These are phyloP conservation scores for Onychomys leucogaster DNA, from an alignment of 2,797 vertebrate genomes.

Conservation along the genomic window DNA sequence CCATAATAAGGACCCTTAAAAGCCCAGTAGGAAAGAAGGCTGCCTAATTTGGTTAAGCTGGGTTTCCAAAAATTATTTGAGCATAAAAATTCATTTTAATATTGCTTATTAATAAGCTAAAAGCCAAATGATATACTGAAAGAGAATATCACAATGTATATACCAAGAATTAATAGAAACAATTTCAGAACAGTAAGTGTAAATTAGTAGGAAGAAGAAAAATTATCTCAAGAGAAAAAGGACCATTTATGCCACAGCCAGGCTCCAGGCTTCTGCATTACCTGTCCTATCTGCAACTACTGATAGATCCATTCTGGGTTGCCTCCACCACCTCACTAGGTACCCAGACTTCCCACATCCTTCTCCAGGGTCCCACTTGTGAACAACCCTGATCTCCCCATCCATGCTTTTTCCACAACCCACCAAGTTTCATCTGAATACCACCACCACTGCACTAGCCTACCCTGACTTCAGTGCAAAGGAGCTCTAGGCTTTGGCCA, in stretches of 20 bases:
- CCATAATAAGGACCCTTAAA: not conserved
- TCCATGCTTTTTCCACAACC: not conserved
- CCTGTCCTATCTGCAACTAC: not conserved
- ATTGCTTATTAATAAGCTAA: conserved; percentile 28
- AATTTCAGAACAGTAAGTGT: not conserved
- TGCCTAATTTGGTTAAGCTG: not conserved
- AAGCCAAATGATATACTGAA: conserved; percentile 1
- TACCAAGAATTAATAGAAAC: not conserved
- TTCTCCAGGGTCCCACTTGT: not conserved
- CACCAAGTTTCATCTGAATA: not conserved
- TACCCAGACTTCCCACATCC: not conserved
- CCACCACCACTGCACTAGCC: not conserved
- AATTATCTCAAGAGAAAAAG: not conserved
- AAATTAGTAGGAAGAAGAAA: conserved; percentile 13
- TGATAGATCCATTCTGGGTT: not conserved
- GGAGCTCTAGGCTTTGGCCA: not conserved
- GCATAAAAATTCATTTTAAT: conserved; percentile 38
- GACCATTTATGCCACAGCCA: not conserved
- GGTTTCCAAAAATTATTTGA: conserved; percentile 29
- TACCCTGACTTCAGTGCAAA: not conserved
- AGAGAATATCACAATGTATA: conserved; percentile 22
- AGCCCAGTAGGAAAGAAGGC: not conserved
- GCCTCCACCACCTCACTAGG: not conserved
- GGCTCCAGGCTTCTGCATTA: not conserved
- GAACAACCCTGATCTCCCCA: not conserved